Percentiles rank a stretch among this genome's conserved stretches.
Evolutionary conservation across 2,888 invertebrate species (phyloP).

Genomic region (Amorpha juglandis): DNA sequence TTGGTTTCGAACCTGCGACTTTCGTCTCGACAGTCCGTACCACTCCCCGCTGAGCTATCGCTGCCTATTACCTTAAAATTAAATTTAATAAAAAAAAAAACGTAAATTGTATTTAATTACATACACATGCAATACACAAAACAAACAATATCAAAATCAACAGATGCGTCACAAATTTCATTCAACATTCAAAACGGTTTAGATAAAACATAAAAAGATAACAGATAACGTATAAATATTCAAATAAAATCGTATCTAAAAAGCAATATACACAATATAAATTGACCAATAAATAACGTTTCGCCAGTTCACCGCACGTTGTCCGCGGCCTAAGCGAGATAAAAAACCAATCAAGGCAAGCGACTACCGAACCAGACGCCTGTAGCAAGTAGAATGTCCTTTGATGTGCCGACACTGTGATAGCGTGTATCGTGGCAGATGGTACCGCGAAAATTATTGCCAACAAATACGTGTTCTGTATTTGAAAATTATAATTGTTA

Average conservation of each 20-base stretch:
- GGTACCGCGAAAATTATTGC: conserved; percentile 20
- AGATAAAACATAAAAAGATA: no score
- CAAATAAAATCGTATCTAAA: conserved; percentile 25
- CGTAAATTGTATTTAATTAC: no score
- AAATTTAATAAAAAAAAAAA: no score
- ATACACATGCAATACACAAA: no score
- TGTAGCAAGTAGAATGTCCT: conserved; percentile 57
- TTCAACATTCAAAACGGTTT: neutral
- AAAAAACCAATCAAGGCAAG: conserved; percentile 71
- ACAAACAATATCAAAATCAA: no score
- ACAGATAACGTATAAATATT: neutral
- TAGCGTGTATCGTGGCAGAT: conserved; percentile 26
- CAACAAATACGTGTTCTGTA: neutral
- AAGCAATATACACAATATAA: conserved; percentile 29
- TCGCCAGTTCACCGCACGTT: conserved; percentile 46
- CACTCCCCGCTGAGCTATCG: no score
- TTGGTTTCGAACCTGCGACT: no score
- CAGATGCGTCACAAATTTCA: neutral
- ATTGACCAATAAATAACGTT: conserved; percentile 27
- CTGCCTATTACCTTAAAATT: no score
- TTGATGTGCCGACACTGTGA: conserved; percentile 60
- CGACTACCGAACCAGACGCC: conserved; percentile 64
- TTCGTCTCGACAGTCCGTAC: no score
- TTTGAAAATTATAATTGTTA: conserved; percentile 7
- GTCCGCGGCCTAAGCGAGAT: conserved; percentile 57